These are phyloP conservation scores for Regulus satrapa DNA, from an alignment of 2,113 vertebrate genomes.

Conservation along the genomic window DNA sequence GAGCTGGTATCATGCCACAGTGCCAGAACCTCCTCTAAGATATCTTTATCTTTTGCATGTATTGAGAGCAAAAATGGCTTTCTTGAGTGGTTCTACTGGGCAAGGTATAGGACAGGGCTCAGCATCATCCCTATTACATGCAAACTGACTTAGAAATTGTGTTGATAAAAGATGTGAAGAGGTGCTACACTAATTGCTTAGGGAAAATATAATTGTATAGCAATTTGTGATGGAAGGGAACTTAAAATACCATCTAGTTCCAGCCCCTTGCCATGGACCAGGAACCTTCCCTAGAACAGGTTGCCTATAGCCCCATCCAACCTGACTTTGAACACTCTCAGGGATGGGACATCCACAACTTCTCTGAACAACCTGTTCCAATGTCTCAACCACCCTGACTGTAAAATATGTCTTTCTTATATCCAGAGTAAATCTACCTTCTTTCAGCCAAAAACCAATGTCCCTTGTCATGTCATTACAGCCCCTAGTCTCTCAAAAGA, in stretches of 20 bases:
- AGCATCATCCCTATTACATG: not conserved
- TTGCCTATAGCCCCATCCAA: accelerated
- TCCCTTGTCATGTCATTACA: not conserved
- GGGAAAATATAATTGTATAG: not conserved
- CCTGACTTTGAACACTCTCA: not conserved
- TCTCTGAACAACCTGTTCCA: not conserved
- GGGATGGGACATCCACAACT: not conserved
- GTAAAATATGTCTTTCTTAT: not conserved
- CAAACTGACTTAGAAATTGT: not conserved
- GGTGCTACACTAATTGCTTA: not conserved
- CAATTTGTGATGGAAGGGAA: not conserved
- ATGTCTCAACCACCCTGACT: not conserved
- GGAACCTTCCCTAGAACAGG: not conserved
- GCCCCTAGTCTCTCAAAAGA: not conserved
- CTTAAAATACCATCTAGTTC: not conserved
- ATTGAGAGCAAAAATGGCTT: not conserved
- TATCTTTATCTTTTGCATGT: not conserved
- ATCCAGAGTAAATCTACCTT: not conserved
- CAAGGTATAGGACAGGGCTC: not conserved
- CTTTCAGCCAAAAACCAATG: not conserved
- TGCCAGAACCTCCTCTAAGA: not conserved
- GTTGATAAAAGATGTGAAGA: not conserved
- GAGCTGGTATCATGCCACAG: not conserved
- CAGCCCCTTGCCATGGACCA: not conserved
- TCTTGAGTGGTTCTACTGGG: not conserved